Evolutionary conservation across 2,888 invertebrate genomes (phyloP), one percentile per base, ranked within the genome.

Genomic region (Phasia obesa): DNA sequence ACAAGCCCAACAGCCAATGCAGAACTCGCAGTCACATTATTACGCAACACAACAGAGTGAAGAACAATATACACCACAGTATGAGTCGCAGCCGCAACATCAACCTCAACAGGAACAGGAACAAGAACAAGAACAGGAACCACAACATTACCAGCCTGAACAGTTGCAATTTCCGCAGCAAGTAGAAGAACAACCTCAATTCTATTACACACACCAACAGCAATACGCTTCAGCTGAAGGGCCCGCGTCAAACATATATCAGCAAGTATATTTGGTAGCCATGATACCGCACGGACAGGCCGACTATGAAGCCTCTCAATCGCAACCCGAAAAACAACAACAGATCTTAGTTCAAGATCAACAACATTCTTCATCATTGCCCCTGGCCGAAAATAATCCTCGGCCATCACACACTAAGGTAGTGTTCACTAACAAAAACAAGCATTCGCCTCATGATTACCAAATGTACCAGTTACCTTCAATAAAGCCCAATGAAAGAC

Each of bases 391-490:
- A 84, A 92, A 92, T 80, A 91, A 88, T 87, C 91, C 91, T 0
- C 87, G 90, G 2, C 70, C 86, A 62, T 90, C 90, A 0, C 91
- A 92, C 82, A 92, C 91, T 4, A 90, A 90, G 74, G 90, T 91
- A 11, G 85, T 89, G 60, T 91, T 91, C 80, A 89, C 89, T 4
- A 82, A 85, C 9, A 86, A 86, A 44, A 74, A 69, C 23, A 85
- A 87, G 4, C 49, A 82, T 49, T 78, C 78, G 31, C 83, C 76
- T 2, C 84, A 85, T 9, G 89, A 90, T 62, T 87, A 90, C 65
- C 86, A 87, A 3, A 86, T 85, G 77, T 89, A 90, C 31, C 84
- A 86, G 0, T 70, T 90, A 60, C 88, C 88, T 25, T 88, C 89
- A 9, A 87, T 89, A 19, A 85, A 86, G 19, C 87, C 89, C 4